Evolutionary conservation across 2,888 invertebrate genomes (phyloP), one percentile per base, ranked within the genome.

Genomic region (Mesorhabditis belari): DNA sequence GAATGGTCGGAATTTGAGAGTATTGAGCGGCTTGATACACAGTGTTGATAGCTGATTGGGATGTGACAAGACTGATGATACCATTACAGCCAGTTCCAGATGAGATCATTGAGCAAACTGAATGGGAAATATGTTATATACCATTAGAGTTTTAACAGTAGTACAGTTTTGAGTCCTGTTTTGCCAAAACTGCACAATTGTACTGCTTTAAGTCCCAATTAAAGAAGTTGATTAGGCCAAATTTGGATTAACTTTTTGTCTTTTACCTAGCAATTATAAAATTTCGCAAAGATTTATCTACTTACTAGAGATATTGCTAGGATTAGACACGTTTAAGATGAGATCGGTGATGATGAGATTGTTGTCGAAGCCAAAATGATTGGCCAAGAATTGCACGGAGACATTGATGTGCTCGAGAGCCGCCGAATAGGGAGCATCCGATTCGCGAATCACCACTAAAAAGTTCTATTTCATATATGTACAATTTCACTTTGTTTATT

Each of bases 1-100:
- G 68, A 61, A 68, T 63, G 26, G 66, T 65, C 17, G 68, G 65
- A 28, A 68, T 63, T 62, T 61, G 61, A 25, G 66, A 66, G n/a
- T 56, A 59, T 23, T 58, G 49, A 9, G 71, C 63, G 9, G 65
- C 62, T 57, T 60, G 56, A 49, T 56, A 49, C 29, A 71, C 55
- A 6, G 66, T 6, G 12, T 62, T 59, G 4, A 69, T 64, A 12
- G 65, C 57, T n/a, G 54, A 57, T 35, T 35, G 58, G 3, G 59
- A 52, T 3, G 67, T 61, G 28, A 66, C 67, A 4, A 71, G 49
- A 44, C 69, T 69, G 52, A 73, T 73, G 28, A 73, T 58, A 25
- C 70, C 58, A 52, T 64, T 63, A 5, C 65, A 65, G 25, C 70
- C 66, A n/a, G n/a, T n/a, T n/a, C n/a, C n/a, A n/a, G n/a, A n/a